Conservation (phyloP, 2,113 vertebrate genomes). For the Vimba vimba region DNA sequence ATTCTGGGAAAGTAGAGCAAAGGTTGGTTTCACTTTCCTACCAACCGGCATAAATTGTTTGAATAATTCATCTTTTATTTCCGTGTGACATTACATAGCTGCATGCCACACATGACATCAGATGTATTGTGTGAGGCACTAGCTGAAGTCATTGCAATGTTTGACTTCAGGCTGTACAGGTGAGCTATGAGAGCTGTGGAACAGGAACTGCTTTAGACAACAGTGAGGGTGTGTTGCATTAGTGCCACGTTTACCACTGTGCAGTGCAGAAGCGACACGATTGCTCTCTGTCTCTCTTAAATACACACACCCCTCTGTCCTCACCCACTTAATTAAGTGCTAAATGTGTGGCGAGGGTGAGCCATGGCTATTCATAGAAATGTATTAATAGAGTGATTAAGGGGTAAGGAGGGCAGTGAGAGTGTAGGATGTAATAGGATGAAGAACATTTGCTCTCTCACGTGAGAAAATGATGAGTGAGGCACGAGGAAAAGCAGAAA, state of each 20-base stretch:
- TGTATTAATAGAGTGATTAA: slow-evolving; percentile 61
- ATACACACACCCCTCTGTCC: slow-evolving; percentile 19
- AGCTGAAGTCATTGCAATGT: background rate
- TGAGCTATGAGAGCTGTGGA: background rate
- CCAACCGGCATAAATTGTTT: background rate
- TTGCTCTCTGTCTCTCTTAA: slow-evolving; percentile 18
- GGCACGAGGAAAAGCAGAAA: background rate
- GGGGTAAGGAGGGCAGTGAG: slow-evolving; percentile 38
- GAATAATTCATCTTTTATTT: slow-evolving; percentile 15
- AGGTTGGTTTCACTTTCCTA: background rate
- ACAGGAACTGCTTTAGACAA: slow-evolving; percentile 9
- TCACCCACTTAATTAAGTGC: slow-evolving; percentile 52
- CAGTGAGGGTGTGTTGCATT: background rate
- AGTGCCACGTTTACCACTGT: background rate
- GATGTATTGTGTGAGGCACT: background rate
- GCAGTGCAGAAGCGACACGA: background rate
- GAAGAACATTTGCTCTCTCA: slow-evolving; percentile 26
- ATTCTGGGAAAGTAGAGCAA: background rate
- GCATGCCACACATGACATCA: background rate
- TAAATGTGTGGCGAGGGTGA: slow-evolving; percentile 50
- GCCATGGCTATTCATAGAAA: slow-evolving; percentile 52
- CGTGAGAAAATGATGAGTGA: slow-evolving; percentile 19
- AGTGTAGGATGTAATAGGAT: slow-evolving; percentile 15
- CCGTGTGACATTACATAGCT: background rate
- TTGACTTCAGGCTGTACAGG: background rate